Conservation (phyloP, 2,888 invertebrate genomes). For the Carterocephalus palaemon region DNA sequence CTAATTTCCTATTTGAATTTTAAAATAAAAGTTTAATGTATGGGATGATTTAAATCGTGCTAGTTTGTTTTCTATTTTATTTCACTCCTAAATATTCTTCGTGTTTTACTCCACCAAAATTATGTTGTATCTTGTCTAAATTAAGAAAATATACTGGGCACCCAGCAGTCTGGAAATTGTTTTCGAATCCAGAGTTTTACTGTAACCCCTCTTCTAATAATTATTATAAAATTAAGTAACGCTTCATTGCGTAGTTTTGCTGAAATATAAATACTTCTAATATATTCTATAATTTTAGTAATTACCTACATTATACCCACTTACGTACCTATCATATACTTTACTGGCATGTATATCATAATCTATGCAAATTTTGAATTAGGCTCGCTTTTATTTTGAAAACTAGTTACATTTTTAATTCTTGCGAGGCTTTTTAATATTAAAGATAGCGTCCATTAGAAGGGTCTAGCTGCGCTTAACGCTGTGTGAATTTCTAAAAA, state of each 20-base stretch:
- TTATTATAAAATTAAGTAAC: conserved; percentile 71
- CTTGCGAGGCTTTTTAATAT: conserved; percentile 69
- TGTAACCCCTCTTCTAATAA: conserved; percentile 62
- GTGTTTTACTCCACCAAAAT: conserved; percentile 23
- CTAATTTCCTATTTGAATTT: conserved; percentile 27
- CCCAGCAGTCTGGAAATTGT: conserved; percentile 62
- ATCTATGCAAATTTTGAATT: conserved; percentile 59
- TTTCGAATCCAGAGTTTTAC: conserved; percentile 63
- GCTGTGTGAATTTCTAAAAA: no score
- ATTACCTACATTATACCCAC: conserved; percentile 71
- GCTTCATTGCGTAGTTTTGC: conserved; percentile 74
- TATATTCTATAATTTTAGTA: conserved; percentile 75
- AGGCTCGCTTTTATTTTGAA: conserved; percentile 60
- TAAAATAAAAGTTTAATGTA: conserved; percentile 19
- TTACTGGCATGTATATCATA: conserved; percentile 68
- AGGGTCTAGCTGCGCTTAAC: no score
- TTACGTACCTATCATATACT: conserved; percentile 68
- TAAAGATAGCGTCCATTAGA: no score
- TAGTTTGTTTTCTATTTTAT: conserved; percentile 6
- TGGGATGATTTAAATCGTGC: conserved; percentile 9
- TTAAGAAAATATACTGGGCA: conserved; percentile 42
- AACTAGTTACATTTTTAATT: conserved; percentile 49
- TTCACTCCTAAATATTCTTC: conserved; percentile 29
- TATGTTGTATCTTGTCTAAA: conserved; percentile 33
- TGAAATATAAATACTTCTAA: conserved; percentile 67